A percentile compares a stretch with the other conserved stretches of the same genome.
These are phyloP conservation scores for Drosophila incognita DNA, from an alignment of 2,888 invertebrate genomes.

Conservation along the genomic window DNA sequence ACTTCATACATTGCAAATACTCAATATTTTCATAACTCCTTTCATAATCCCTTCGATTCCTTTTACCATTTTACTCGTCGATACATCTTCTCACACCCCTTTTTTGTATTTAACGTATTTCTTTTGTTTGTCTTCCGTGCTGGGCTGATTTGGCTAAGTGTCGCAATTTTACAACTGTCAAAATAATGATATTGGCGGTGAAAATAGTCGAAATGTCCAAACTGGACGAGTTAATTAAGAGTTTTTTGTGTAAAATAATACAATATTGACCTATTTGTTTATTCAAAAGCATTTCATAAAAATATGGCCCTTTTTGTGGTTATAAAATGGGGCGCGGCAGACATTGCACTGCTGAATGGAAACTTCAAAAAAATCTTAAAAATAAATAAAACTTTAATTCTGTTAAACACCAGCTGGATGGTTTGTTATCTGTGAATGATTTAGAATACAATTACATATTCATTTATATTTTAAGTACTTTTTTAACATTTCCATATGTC, in stretches of 20 bases:
- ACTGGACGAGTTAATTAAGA: not conserved
- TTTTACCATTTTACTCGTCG: not conserved
- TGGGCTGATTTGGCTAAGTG: not conserved
- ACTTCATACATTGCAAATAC: not conserved
- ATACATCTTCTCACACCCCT: not conserved
- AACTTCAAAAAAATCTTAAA: not conserved
- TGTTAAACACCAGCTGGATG: not conserved
- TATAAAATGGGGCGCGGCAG: too few species aligned
- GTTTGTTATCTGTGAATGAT: not conserved
- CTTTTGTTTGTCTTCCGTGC: not conserved
- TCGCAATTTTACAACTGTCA: not conserved
- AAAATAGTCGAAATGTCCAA: not conserved
- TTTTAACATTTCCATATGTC: not conserved
- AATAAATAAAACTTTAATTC: not conserved
- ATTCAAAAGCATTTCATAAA: not conserved
- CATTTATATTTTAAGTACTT: not conserved
- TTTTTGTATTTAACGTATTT: not conserved
- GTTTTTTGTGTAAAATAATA: not conserved
- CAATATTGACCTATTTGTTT: not conserved
- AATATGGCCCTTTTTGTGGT: not conserved
- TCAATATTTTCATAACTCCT: not conserved
- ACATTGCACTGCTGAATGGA: not conserved
- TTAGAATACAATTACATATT: not conserved
- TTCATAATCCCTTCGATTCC: not conserved
- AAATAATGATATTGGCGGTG: not conserved